These are phyloP conservation scores for Plutomurus gul DNA, from an alignment of 1,140 invertebrate genomes.

Conservation along the genomic window DNA sequence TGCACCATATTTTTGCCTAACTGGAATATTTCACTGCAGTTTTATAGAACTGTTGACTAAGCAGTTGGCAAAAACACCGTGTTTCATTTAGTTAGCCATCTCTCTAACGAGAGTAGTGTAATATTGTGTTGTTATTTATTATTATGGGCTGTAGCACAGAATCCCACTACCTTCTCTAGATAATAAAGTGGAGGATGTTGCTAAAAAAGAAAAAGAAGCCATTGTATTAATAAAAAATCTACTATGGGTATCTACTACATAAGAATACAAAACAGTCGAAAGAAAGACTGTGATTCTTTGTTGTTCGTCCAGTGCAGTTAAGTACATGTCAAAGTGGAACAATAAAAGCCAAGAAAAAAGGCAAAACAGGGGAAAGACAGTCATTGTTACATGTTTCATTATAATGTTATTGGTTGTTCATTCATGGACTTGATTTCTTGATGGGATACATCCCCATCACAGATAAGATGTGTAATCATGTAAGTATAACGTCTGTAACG, in stretches of 20 bases:
- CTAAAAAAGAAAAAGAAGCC: background rate
- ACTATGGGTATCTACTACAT: background rate
- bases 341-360: background rate
- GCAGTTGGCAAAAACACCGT: no score
- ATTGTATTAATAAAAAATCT: background rate
- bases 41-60: no score
- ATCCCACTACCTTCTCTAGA: no score
- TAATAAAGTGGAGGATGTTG: background rate
- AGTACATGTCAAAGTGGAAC: background rate
- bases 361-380: background rate
- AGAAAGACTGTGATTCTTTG: background rate
- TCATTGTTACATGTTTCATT: conserved; percentile 5
- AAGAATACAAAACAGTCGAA: background rate
- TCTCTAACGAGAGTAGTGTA: no score
- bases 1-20: background rate
- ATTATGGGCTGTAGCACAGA: no score
- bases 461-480: background rate
- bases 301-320: background rate
- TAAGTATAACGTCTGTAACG: background rate
- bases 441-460: background rate
- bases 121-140: no score
- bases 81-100: no score
- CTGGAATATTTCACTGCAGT: background rate
- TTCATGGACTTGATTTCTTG: conserved; percentile 21
- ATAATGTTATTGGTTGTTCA: conserved; percentile 22